phyloP scores from a whole-genome alignment of 2,113 vertebrate species.

The Anas platyrhynchos region DNA sequence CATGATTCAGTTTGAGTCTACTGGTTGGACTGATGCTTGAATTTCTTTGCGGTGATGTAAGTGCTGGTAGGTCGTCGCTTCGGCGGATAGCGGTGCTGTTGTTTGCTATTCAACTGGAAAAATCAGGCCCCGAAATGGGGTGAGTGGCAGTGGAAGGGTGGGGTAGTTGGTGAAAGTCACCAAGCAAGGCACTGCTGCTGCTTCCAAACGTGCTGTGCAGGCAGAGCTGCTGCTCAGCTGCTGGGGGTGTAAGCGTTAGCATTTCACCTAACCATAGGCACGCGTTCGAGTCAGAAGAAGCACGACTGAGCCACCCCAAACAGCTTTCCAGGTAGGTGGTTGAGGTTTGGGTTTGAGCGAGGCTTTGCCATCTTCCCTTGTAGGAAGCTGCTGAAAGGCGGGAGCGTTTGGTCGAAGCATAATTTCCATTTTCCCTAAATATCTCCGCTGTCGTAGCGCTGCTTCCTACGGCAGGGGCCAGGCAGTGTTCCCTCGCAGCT shows the following conservation, averaged over 20 bases:
- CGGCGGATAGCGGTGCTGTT: neutral
- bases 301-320: neutral
- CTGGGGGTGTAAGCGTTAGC: fast-evolving
- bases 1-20: fast-evolving
- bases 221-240: neutral
- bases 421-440: neutral
- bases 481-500: neutral
- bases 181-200: neutral
- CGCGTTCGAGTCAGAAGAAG: neutral
- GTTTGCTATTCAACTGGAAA: neutral
- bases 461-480: neutral
- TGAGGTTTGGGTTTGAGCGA: neutral
- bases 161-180: neutral
- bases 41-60: fast-evolving
- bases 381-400: neutral
- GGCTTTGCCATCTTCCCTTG: neutral
- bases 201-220: neutral
- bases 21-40: neutral
- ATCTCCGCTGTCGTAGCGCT: neutral
- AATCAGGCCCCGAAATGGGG: neutral
- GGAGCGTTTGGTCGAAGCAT: neutral
- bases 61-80: fast-evolving
- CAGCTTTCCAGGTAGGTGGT: neutral
- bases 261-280: neutral
- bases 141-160: neutral